Conservation (phyloP, 2,113 vertebrate species). For the Protobothrops mucrosquamatus region DNA sequence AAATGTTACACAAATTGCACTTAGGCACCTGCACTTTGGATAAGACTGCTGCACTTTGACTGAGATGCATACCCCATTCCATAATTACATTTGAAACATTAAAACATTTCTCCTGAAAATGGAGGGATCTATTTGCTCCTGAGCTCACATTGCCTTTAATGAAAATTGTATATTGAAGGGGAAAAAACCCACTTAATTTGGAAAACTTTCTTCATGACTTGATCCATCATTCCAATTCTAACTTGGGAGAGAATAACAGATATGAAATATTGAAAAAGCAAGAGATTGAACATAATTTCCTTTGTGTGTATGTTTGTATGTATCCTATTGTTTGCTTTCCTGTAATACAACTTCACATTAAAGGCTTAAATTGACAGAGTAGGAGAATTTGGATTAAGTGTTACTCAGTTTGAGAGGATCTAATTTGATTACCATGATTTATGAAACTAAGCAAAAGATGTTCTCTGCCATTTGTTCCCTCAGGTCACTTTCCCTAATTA, state of each 20-base stretch:
- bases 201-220: constrained; percentile 29
- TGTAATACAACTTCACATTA: constrained; percentile 61
- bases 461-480: constrained; percentile 16
- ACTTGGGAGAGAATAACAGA: constrained; percentile 43
- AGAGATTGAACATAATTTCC: constrained; percentile 47
- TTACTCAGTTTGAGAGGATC: constrained; percentile 60
- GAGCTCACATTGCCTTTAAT: not conserved
- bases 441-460: constrained; percentile 49
- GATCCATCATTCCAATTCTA: constrained; percentile 26
- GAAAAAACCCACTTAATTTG: not conserved
- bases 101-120: constrained; percentile 43
- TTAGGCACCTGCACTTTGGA: constrained; percentile 48
- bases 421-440: constrained; percentile 75
- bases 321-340: constrained; percentile 40
- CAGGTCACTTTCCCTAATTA: constrained; percentile 6
- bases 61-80: constrained; percentile 49
- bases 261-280: constrained; percentile 30
- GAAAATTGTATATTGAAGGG: constrained; percentile 44
- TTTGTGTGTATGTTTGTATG: not conserved
- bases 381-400: constrained; percentile 66
- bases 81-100: constrained; percentile 45
- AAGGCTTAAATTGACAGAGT: constrained; percentile 63
- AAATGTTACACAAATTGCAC: constrained; percentile 53
- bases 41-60: constrained; percentile 44
- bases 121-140: constrained; percentile 22